A percentile compares a stretch with the other conserved stretches of the same genome.
These are phyloP conservation scores for Alauda arvensis DNA, from an alignment of 2,797 vertebrate species.

Conservation along the genomic window DNA sequence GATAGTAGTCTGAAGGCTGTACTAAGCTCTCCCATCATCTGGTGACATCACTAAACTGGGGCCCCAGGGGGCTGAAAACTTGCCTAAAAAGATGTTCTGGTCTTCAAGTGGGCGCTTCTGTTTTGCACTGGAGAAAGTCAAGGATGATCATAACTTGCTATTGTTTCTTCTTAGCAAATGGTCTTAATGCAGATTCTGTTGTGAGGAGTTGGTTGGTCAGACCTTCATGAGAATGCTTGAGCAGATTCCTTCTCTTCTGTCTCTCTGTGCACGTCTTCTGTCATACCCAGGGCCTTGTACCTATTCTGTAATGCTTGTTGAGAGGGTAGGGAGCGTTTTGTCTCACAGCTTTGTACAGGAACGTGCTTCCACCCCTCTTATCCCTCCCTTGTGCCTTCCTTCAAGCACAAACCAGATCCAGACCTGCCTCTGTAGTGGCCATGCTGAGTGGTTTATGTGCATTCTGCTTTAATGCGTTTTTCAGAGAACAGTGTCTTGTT, in stretches of 20 bases:
- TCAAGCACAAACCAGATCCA: not conserved
- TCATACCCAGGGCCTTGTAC: not conserved
- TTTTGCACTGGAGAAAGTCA: not conserved
- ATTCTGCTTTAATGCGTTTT: not conserved
- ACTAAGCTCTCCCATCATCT: not conserved
- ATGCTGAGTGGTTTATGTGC: not conserved
- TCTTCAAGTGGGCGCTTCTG: not conserved
- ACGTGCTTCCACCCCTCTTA: not conserved
- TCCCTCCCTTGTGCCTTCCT: not conserved
- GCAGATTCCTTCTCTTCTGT: not conserved
- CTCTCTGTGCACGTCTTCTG: rapidly evolving
- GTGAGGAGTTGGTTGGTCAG: not conserved
- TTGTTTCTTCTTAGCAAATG: not conserved
- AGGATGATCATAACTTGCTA: not conserved
- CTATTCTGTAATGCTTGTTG: not conserved
- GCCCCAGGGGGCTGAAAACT: not conserved
- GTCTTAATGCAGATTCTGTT: not conserved
- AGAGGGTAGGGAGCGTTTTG: not conserved
- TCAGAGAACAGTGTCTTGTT: not conserved
- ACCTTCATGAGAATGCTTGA: not conserved
- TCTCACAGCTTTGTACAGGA: not conserved
- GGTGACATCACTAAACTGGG: not conserved
- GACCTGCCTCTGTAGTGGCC: not conserved
- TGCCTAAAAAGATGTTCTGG: not conserved
- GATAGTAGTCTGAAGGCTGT: not conserved